Base-by-base conservation (phyloP, 2,888 invertebrate genomes). In the Campoletis raptor region DNA sequence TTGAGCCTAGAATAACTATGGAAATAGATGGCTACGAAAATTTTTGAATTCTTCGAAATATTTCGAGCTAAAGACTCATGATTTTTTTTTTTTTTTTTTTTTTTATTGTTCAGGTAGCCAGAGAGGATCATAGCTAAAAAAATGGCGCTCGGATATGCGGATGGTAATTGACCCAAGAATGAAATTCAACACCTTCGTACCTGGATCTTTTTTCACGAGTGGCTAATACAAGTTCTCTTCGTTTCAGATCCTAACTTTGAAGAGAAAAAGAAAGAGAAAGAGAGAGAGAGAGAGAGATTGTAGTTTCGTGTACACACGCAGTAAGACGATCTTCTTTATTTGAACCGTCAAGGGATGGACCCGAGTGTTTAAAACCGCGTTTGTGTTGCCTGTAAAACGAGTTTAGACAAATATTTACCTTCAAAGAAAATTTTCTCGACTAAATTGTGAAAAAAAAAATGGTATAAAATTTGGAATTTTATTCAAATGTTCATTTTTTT, bases 281-380 rank as follows among this genome's bases (percentile, higher is more conserved):
- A 69, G 73, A 54, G 74, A 67, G 52, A 66, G 57, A 54, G 48
- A 69, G 40, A 52, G 76, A 57, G 73, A 81, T 80, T 79, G 69
- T 48, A 66, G 76, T 81, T 73, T 79, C 64, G 66, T 54, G 70
- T 52, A 40, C 45, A 77, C 74, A 76, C 54, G 74, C 30, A 36
- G 72, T 86, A 86, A 85, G 84, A 85, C 82, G 82, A 86, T 87
- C 74, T 83, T 57, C 74, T 78, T 85, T 74, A 81, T 86, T 78
- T 70, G 77, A 69, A 66, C 83, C 61, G 69, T 77, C 79, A n/a
- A 54, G 79, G 72, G 73, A 45, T 52, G 42, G 82, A 69, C 69
- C 37, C 42, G 64, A 52, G 52, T 52, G 61, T 37, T 42, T 12
- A 24, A n/a, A 66, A 48, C n/a, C 57, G 61, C 57, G 21, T n/a